These are phyloP conservation scores for Pterostichus niger DNA, from an alignment of 2,888 invertebrate species.

Conservation along the genomic window DNA sequence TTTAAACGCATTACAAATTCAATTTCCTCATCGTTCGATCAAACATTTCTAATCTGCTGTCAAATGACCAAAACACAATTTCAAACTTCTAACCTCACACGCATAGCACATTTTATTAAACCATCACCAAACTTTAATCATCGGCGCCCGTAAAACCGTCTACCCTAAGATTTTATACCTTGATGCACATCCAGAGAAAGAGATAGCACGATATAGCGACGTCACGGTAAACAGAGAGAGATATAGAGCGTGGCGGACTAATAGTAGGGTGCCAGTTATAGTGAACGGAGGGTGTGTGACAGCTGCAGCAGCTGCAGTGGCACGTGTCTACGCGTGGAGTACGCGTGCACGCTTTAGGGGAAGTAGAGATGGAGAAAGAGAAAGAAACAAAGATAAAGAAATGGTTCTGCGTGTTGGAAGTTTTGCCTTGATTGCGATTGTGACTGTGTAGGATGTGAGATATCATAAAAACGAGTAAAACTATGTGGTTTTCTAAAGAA, in stretches of 20 bases:
- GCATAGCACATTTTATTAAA: neutral
- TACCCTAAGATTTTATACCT: conserved; percentile 45
- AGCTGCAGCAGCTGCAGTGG: conserved; percentile 54
- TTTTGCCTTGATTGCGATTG: too few species aligned
- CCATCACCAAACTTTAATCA: conserved; percentile 30
- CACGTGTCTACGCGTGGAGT: conserved; percentile 14
- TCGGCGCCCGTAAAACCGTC: neutral
- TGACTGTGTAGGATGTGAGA: too few species aligned
- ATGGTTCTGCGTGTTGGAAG: too few species aligned
- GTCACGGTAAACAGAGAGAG: neutral
- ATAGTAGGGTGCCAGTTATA: conserved; percentile 15
- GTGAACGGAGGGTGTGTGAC: conserved; percentile 10
- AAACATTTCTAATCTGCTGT: too few species aligned
- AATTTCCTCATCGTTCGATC: too few species aligned
- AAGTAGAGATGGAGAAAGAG: neutral
- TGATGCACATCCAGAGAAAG: neutral
- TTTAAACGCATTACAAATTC: too few species aligned
- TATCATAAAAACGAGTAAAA: too few species aligned
- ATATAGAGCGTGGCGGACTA: conserved; percentile 11
- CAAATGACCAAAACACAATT: too few species aligned
- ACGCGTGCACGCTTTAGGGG: conserved; percentile 35
- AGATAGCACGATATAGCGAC: neutral
- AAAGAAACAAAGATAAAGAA: neutral
- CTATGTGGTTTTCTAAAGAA: too few species aligned
- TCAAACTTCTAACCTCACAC: neutral